Evolutionary conservation across 2,113 vertebrate genomes (phyloP), one percentile per base, ranked within the genome.

Genomic region (Crotalus viridis): DNA sequence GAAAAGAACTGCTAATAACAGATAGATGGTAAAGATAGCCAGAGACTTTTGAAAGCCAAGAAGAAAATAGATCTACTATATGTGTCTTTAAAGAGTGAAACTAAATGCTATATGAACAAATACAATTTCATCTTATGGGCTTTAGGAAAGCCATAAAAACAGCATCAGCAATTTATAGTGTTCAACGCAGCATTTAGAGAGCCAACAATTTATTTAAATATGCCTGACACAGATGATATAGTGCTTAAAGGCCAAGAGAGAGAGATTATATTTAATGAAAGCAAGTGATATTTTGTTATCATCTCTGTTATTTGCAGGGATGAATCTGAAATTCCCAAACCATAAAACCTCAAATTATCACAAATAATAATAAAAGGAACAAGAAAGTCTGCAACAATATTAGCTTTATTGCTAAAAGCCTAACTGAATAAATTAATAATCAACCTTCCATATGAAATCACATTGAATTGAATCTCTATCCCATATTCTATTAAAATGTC

Each of bases 401-500:
- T 93, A 91, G 91, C 95, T 96, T 89, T 90, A 95, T 93, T 96
- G 95, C 93, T 96, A 94, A 96, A 96, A 94, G 96, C 95, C 93
- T 93, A 95, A 94, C 90, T 95, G 94, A 93, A 95, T 95, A 96
- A 94, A 61, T 61, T 26, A 61, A 61, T 61, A 61, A 61, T 74
- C 61, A 69, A n/a, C 10, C 64, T 74, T 74, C 28, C 64, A 74
- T 74, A 74, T 74, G 28, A 74, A 19, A 81, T 81, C 33, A 81
- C 7, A 81, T 43, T 81, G 7, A 81, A 19, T 39, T 81, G 74
- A 43, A 39, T 81, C 17, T 39, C 33, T 81, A 81, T 39, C 17
- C 33, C 74, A 81, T 81, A 81, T 81, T 81, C 33, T 43, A 21
- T 81, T 81, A 39, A 81, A 81, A 43, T 21, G 3, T 21, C 17